These are phyloP conservation scores for Actinostola sp. DNA, from an alignment of 92 coral and sea anemone species.

Conservation along the genomic window DNA sequence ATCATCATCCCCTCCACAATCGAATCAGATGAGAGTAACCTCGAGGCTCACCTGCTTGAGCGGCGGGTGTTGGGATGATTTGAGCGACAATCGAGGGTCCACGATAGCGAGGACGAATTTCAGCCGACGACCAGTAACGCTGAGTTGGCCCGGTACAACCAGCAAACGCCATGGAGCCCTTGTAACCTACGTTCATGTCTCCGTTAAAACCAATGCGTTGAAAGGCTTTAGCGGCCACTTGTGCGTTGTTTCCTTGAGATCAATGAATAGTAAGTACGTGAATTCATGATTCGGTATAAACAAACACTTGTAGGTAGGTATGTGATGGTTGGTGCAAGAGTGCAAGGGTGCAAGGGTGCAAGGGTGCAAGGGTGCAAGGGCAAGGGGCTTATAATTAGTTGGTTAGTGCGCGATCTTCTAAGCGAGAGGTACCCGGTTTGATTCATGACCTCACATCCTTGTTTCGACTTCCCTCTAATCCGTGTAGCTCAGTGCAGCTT, in stretches of 20 bases:
- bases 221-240: conserved; percentile 74
- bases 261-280: neutral
- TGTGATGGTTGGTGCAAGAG: neutral
- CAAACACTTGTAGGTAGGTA: no score
- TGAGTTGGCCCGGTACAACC: conserved; percentile 88
- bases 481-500: no score
- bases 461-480: no score
- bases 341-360: no score
- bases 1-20: neutral
- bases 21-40: neutral
- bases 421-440: no score
- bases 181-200: conserved; percentile 70
- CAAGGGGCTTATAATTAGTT: no score
- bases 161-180: conserved; percentile 87
- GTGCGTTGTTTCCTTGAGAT: conserved; percentile 67
- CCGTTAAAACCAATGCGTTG: conserved; percentile 87
- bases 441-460: no score
- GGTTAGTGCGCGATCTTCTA: no score
- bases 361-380: no score
- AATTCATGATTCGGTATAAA: neutral
- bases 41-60: conserved; percentile 74
- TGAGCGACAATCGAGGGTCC: conserved; percentile 93
- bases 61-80: conserved; percentile 93
- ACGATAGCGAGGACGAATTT: conserved; percentile 85
- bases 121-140: conserved; percentile 81